Percentiles rank a stretch among this genome's conserved stretches.
phyloP scores from a whole-genome alignment of 1,140 invertebrate species.

The Babylonia areolata region DNA sequence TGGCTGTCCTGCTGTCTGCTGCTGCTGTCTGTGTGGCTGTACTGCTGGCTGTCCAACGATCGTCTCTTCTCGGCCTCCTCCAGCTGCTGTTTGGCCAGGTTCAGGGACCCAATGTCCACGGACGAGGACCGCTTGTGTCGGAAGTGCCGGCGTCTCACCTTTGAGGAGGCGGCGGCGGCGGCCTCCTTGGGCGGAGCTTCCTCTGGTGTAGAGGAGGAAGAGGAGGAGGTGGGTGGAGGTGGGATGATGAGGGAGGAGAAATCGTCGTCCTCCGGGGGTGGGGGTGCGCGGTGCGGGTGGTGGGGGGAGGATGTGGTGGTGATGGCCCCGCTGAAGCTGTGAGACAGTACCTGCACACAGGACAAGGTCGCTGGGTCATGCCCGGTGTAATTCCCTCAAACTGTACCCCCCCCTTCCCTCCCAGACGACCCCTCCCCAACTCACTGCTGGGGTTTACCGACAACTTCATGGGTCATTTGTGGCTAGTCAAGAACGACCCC shows the following conservation, averaged over 20 bases:
- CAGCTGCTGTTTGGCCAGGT: conserved; percentile 39
- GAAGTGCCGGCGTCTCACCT: conserved; percentile 32
- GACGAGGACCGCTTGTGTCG: conserved; percentile 63
- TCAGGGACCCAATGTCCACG: conserved; percentile 48
- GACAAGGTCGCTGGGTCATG: no score
- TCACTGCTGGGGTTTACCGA: no score
- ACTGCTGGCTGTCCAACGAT: conserved; percentile 47
- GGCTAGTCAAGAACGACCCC: no score
- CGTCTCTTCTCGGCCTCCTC: conserved; percentile 28
- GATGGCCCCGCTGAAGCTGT: conserved; percentile 23
- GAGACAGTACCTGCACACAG: conserved; percentile 18
- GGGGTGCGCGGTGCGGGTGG: neutral
- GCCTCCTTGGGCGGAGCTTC: conserved; percentile 48
- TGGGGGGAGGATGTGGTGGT: neutral
- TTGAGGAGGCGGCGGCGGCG: no score
- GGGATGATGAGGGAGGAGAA: conserved; percentile 88
- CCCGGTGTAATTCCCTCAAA: no score
- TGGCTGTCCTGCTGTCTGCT: no score
- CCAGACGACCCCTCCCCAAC: no score
- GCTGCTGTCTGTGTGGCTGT: no score
- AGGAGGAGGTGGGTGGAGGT: conserved; percentile 80
- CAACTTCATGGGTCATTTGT: no score
- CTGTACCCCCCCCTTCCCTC: no score
- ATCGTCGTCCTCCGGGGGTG: conserved; percentile 80
- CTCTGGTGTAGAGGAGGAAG: conserved; percentile 55